phyloP scores from a whole-genome alignment of 2,888 invertebrate species.

The Metacarcinus magister region DNA sequence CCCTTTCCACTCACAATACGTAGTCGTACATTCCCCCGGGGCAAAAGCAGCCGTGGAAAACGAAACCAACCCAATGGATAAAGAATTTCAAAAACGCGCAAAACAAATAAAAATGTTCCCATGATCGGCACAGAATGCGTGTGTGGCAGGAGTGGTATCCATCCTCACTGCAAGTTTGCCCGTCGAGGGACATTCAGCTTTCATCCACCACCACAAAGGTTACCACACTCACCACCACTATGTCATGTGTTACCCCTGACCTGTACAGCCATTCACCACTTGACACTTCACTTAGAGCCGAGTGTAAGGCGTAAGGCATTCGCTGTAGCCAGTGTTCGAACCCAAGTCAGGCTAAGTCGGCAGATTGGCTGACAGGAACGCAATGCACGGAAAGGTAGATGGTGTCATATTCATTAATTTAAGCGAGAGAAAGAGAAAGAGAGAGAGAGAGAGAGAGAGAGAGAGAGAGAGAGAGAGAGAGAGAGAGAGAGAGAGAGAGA shows the following conservation, averaged over 20 bases:
- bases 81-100: no score
- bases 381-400: neutral
- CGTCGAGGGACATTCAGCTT: neutral
- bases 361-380: neutral
- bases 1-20: no score
- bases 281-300: neutral
- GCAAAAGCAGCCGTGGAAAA: no score
- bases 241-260: neutral
- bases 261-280: neutral
- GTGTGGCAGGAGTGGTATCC: no score
- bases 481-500: neutral
- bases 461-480: neutral
- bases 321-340: neutral
- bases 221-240: neutral
- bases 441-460: neutral
- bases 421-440: no score
- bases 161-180: no score
- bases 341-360: neutral
- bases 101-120: no score
- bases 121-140: no score
- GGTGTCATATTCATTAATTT: neutral
- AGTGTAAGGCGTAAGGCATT: neutral
- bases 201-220: neutral
- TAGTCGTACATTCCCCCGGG: no score
- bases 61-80: no score